Conservation (phyloP, 2,113 vertebrate species). For the Panurus biarmicus region DNA sequence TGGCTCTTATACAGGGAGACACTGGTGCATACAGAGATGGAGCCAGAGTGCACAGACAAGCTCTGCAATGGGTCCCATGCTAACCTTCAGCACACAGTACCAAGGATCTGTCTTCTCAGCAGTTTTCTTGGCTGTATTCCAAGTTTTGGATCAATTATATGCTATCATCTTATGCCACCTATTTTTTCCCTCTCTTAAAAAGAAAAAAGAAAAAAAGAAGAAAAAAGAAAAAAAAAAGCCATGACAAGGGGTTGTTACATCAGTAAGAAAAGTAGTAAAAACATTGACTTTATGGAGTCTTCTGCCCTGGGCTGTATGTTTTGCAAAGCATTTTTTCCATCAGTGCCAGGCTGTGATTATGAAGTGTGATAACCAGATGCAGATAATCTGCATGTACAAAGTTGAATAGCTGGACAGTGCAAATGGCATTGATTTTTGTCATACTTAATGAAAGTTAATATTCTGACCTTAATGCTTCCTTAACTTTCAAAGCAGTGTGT, state of each 20-base stretch:
- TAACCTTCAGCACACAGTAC: background rate
- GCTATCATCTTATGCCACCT: background rate
- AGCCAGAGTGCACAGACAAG: background rate
- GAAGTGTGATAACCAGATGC: conserved; percentile 29
- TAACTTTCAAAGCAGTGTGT: background rate
- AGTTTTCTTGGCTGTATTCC: background rate
- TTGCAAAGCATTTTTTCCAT: conserved; percentile 33
- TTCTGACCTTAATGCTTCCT: background rate
- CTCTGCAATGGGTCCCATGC: background rate
- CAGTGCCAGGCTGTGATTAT: conserved; percentile 24
- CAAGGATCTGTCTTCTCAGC: background rate
- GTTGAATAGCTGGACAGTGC: background rate
- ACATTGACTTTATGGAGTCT: conserved; percentile 37
- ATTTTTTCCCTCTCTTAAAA: background rate
- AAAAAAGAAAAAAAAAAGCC: background rate
- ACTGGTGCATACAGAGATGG: background rate
- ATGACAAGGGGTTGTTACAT: background rate
- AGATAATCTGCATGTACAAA: conserved; percentile 20
- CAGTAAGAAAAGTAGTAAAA: conserved; percentile 37
- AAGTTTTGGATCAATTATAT: background rate
- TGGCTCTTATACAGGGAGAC: background rate
- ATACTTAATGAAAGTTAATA: conserved; percentile 8
- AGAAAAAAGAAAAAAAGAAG: background rate
- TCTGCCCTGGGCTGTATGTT: conserved; percentile 41
- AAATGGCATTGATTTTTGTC: conserved; percentile 29